phyloP scores from a whole-genome alignment of 1,140 invertebrate genomes.

The Anastrepha ludens region DNA sequence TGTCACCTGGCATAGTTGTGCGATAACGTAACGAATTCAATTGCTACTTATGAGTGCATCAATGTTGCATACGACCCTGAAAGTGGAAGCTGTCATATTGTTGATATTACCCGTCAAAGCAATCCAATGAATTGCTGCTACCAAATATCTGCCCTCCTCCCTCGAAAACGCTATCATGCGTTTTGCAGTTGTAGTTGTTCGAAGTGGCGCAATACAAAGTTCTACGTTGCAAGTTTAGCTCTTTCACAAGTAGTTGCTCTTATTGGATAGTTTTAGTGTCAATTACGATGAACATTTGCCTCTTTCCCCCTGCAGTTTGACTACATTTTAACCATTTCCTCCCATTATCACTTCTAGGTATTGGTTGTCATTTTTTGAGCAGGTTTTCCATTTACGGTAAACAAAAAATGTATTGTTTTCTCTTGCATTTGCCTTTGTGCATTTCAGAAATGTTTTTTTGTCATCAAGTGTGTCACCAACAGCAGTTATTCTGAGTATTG shows the following conservation, averaged over 20 bases:
- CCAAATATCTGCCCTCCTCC: not conserved
- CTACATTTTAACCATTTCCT: too few relatives aligned
- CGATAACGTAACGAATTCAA: conserved; percentile 5
- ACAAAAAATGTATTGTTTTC: too few relatives aligned
- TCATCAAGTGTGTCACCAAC: too few relatives aligned
- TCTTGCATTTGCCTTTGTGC: too few relatives aligned
- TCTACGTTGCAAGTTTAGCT: not conserved
- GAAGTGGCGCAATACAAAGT: not conserved
- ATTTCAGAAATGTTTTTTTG: too few relatives aligned
- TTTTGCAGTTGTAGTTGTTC: not conserved
- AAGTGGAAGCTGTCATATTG: not conserved
- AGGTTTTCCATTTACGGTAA: too few relatives aligned
- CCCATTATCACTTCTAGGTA: too few relatives aligned
- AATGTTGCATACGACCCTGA: not conserved
- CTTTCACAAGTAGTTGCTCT: not conserved
- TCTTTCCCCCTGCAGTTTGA: not conserved
- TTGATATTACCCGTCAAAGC: not conserved
- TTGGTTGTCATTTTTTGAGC: too few relatives aligned
- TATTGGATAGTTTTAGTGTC: not conserved
- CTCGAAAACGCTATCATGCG: not conserved
- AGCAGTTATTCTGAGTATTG: too few relatives aligned
- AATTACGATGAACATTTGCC: not conserved
- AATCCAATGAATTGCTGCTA: not conserved
- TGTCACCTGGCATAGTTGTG: not conserved
- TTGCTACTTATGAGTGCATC: not conserved